Percentiles rank a stretch among this genome's conserved stretches.
Conservation (phyloP, 1,140 invertebrate genomes). For the Pogonus chalceus region DNA sequence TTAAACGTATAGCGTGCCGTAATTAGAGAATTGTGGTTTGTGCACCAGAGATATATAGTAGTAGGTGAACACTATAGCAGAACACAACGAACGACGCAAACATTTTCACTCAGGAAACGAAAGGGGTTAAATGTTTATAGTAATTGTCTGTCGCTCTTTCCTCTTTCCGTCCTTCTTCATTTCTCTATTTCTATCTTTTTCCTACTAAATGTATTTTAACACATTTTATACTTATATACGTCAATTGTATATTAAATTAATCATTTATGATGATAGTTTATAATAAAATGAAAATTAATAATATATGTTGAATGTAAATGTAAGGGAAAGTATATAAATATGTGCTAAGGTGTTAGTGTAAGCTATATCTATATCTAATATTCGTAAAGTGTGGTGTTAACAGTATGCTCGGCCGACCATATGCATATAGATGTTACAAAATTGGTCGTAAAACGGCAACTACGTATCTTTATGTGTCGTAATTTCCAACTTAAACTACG, state of each 20-base stretch:
- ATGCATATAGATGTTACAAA: constrained; percentile 6
- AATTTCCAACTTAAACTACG: constrained; percentile 11
- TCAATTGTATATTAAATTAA: too few relatives aligned
- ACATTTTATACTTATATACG: too few relatives aligned
- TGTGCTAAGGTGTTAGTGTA: too few relatives aligned
- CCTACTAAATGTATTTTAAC: too few relatives aligned
- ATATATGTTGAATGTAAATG: too few relatives aligned
- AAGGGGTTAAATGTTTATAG: not conserved
- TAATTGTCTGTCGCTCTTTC: not conserved
- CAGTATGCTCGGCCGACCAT: not conserved
- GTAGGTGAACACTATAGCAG: too few relatives aligned
- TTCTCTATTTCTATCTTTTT: too few relatives aligned
- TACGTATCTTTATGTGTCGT: constrained; percentile 5
- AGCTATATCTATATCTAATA: too few relatives aligned
- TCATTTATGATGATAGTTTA: too few relatives aligned
- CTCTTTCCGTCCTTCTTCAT: not conserved
- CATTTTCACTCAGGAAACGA: not conserved
- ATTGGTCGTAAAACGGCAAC: constrained; percentile 4
- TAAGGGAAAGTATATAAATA: too few relatives aligned
- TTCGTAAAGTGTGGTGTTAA: not conserved
- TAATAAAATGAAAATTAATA: too few relatives aligned
- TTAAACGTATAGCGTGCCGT: constrained; percentile 5
- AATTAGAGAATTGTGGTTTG: constrained; percentile 7
- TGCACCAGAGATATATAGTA: not conserved
- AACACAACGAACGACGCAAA: not conserved